Evolutionary conservation across 2,113 vertebrate genomes (phyloP), one percentile per base, ranked within the genome.

Genomic region (Recurvirostra avosetta): DNA sequence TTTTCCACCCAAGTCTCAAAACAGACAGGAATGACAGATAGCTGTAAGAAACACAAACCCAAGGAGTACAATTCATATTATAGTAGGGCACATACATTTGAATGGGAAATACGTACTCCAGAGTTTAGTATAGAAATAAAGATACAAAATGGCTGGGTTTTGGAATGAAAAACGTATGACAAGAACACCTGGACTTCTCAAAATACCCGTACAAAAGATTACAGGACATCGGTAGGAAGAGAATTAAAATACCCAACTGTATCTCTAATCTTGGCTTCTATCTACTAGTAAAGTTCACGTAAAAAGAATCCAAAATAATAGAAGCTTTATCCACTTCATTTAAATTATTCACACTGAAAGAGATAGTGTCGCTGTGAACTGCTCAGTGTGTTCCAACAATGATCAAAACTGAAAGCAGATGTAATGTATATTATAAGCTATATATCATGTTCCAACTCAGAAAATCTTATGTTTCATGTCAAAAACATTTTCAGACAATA

Each of bases 401-500:
- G 92, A 67, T 27, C 58, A n/a, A 85, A 91, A 74, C 73, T 20
- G 9, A 8, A 92, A 94, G 92, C 86, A 95, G 86, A 77, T 81
- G 56, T 53, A n/a, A 59, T 3, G 30, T 23, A 32, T 40, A 81
- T 71, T 45, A 52, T 30, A 91, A 94, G 50, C 68, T 9, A 86
- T 45, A 22, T 17, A 81, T 82, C 78, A 75, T 10, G 63, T 83
- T 95, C 67, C 63, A 73, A 32, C 66, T 73, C 58, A 70, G 75
- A 49, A 70, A 79, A 83, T 27, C 32, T 18, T 36, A 19, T 3
- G 66, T 53, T 72, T 65, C 83, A 45, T 2, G 52, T 89, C 68
- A 85, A 71, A 85, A 65, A 3, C 40, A 17, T 47, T 62, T 81
- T 45, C 80, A 83, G 72, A 29, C 27, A 49, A 70, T 4, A 16